Base-by-base conservation (phyloP, 2,888 invertebrate genomes). In the Drosophila cognata region DNA sequence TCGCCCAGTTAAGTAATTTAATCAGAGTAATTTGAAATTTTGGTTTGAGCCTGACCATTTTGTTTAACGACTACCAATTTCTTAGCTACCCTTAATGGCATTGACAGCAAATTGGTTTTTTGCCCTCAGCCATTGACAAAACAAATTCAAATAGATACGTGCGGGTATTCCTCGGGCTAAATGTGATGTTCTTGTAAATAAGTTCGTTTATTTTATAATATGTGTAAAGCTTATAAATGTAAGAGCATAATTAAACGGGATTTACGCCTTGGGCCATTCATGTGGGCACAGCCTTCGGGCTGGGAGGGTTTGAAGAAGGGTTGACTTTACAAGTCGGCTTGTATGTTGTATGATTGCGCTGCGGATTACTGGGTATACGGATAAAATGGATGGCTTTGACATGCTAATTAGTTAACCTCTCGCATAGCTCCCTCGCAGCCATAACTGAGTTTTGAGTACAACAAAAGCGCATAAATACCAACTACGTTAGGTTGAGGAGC, bases 361-460 rank as follows among this genome's bases (percentile, higher is more conserved):
- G 67, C 73, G 70, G 55, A 64, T 67, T 73, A 65, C 64, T 57
- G 69, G 64, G 66, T 64, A 71, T 56, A 53, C 70, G 75, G n/a
- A n/a, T 65, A 66, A 85, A 84, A 84, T 84, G 74, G 80, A 84
- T 89, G 89, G 75, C 88, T 85, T 89, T 89, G 85, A 89, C 85
- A 89, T 85, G 85, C 76, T 89, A 89, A 85, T 85, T 85, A 87
- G 88, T 82, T 89, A 82, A 82, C 78, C 85, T 78, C 63, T 74
- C 70, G 67, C 69, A 70, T 66, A 69, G 81, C 58, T 69, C 50
- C 36, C 60, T 46, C 48, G 6, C 36, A 77, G 31, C 48, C 52
- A 62, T 62, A 67, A 33, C 53, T 56, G 50, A 50, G 43, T 53
- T 38, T 38, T 53, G 52, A 43, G 16, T 56, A 63, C 51, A 75